Evolutionary conservation across 30 jellyfish, hydroid and myxozoan genomes (phyloP).

Genomic region (Aurelia coerulea): DNA sequence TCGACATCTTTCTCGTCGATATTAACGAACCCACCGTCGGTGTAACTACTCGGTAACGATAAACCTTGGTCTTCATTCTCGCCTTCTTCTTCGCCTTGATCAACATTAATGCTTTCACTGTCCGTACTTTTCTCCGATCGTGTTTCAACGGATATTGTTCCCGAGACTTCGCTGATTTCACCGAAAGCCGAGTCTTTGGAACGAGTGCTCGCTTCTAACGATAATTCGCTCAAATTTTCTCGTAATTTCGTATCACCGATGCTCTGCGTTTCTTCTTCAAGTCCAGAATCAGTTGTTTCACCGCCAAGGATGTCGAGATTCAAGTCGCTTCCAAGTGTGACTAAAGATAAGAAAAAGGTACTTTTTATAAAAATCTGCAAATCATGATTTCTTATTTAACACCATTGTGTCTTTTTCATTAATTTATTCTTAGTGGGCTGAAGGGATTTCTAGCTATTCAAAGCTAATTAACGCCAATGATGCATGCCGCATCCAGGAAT

Average conservation of each 20-base stretch:
- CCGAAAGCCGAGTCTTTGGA: conserved; percentile 69
- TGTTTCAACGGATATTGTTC: conserved; percentile 33
- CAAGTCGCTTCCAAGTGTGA: conserved; percentile 55
- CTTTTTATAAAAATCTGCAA: not conserved
- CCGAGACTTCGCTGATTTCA: conserved; percentile 32
- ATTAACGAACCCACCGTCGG: conserved; percentile 84
- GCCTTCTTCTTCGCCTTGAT: conserved; percentile 48
- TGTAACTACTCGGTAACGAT: conserved; percentile 89
- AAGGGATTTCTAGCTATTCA: too few species aligned
- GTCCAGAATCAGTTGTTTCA: conserved; percentile 86
- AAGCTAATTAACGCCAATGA: too few species aligned
- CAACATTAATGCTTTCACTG: conserved; percentile 26
- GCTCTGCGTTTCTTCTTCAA: conserved; percentile 82
- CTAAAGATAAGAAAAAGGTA: conserved; percentile 15
- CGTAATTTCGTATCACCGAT: conserved; percentile 5
- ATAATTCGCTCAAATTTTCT: conserved; percentile 50
- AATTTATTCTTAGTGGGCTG: not conserved
- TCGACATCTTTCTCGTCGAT: conserved; percentile 67
- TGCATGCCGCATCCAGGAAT: too few species aligned
- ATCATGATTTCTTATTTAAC: not conserved
- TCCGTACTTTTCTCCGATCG: conserved; percentile 25
- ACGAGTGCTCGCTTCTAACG: conserved; percentile 32
- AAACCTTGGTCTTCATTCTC: conserved; percentile 79
- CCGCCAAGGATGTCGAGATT: conserved; percentile 48
- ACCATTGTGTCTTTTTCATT: not conserved